Evolutionary conservation across 2,797 vertebrate genomes (phyloP), one percentile per base, ranked within the genome.

Genomic region (Chelonia mydas): DNA sequence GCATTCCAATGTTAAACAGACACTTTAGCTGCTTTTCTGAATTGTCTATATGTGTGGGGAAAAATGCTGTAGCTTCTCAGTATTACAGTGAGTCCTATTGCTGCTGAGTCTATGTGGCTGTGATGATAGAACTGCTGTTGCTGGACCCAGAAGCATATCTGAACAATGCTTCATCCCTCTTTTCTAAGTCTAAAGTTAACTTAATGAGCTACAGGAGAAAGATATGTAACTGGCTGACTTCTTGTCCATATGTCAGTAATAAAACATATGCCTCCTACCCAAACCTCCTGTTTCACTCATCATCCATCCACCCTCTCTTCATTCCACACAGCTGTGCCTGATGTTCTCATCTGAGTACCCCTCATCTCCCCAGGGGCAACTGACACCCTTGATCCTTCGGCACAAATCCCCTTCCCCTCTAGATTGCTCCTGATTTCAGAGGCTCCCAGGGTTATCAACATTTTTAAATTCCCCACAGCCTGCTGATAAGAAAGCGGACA

Each of bases 171-270:
- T 21, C 5, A 6, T 76, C 55, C 83, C 12, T 37, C 12, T 82
- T 86, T n/a, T 72, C 68, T 51, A 5, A 84, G 41, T 54, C 53
- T 78, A 50, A 90, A 5, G 88, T 81, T 50, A 65, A 8, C 3
- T 93, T 91, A 83, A n/a, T 81, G 55, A 12, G 33, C 17, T 50
- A 21, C 10, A 65, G 80, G 77, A 45, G 79, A 88, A 90, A 80
- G 8, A 2, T n/a, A n/a, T 0, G 0, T 72, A 45, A 41, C 28
- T 45, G 31, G 53, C 50, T 28, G n/a, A 37, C 51, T 74, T 92
- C 25, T 83, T 74, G 16, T 1, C 16, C 6, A 2, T 68, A 55
- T 37, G 15, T 59, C 53, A 16, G 86, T 78, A 74, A 76, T 45
- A 81, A 86, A 82, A 84, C n/a, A 72, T 72, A 72, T 41, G n/a